Percentiles rank a stretch among this genome's conserved stretches.
These are phyloP conservation scores for Gallinago stenura DNA, from an alignment of 2,797 vertebrate species.

Conservation along the genomic window DNA sequence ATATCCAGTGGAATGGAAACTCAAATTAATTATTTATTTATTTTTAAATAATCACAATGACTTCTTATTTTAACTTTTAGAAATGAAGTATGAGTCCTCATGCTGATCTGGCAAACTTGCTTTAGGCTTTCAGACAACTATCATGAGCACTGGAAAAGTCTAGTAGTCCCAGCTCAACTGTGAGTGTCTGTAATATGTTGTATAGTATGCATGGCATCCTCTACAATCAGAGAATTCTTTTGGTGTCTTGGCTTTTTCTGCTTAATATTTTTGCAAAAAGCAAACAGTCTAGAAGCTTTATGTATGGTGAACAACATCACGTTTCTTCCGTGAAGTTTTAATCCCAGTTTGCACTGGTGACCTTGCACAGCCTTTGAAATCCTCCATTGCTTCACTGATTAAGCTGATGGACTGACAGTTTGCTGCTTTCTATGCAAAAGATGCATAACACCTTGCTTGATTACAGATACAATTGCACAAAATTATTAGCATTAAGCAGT, in stretches of 20 bases:
- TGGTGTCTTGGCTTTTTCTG: neutral
- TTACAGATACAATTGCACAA: conserved; percentile 40
- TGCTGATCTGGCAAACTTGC: neutral
- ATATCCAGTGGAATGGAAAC: neutral
- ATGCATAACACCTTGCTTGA: conserved; percentile 48
- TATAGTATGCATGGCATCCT: neutral
- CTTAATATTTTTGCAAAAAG: neutral
- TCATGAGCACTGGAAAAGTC: neutral
- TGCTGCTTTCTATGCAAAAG: conserved; percentile 52
- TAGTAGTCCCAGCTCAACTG: neutral
- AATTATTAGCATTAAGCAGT: conserved; percentile 49
- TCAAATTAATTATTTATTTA: neutral
- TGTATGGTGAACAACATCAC: neutral
- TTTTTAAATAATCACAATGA: neutral
- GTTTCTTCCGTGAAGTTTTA: neutral
- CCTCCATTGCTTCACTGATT: neutral
- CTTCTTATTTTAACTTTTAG: neutral
- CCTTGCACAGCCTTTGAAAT: conserved; percentile 36
- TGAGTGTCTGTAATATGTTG: neutral
- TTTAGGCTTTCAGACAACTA: neutral
- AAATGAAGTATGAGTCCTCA: neutral
- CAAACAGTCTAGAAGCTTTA: neutral
- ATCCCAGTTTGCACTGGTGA: neutral
- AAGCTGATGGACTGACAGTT: conserved; percentile 30
- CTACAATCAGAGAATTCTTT: neutral